Evolutionary conservation across 2,113 vertebrate species (phyloP).

Genomic region (Butorides virescens): DNA sequence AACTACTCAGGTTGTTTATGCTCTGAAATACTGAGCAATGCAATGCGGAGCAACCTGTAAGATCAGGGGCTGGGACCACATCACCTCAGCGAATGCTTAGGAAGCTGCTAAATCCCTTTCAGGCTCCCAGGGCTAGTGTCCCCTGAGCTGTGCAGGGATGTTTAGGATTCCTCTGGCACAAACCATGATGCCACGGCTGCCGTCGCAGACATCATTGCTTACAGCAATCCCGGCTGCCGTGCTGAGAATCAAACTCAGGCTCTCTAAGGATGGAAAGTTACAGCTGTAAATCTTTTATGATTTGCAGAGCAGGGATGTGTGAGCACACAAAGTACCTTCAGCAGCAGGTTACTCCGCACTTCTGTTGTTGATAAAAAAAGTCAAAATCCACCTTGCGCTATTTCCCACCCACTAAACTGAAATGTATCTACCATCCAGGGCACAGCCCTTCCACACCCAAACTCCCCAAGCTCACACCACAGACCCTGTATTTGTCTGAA

Average conservation of each 20-base stretch:
- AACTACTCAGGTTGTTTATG: background rate
- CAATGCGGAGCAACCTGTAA: background rate
- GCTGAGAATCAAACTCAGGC: background rate
- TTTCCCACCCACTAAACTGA: background rate
- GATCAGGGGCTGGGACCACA: background rate
- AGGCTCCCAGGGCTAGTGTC: background rate
- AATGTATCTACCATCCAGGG: background rate
- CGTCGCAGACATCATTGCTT: background rate
- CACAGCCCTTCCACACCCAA: background rate
- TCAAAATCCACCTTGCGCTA: background rate
- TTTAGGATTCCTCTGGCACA: background rate
- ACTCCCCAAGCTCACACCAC: background rate
- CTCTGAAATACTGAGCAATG: background rate
- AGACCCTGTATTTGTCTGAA: background rate
- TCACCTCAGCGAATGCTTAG: background rate
- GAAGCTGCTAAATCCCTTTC: background rate
- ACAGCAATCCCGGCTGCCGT: background rate
- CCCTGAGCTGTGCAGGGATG: background rate
- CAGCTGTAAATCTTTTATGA: background rate
- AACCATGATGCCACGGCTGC: background rate
- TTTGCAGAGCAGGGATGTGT: background rate
- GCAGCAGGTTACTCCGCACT: background rate
- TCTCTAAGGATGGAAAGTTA: background rate
- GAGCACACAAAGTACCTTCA: background rate
- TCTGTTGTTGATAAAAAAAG: background rate